A percentile compares a stretch with the other conserved stretches of the same genome.
phyloP scores from a whole-genome alignment of 2,113 vertebrate genomes.

The Melospiza melodia region DNA sequence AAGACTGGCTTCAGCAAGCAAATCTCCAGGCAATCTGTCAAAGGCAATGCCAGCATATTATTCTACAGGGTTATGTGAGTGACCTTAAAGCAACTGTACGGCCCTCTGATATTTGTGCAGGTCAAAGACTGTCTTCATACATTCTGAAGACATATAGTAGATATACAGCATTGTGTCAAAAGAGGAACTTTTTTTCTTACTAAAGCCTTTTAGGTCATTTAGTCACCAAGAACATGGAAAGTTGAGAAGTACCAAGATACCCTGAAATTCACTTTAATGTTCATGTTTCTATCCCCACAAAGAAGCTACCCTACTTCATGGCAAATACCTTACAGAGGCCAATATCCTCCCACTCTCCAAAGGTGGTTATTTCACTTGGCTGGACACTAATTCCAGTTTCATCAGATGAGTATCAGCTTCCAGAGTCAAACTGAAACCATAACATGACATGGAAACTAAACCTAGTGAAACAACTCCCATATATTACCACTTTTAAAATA shows the following conservation, averaged over 20 bases:
- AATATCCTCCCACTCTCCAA: background rate
- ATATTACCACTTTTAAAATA: background rate
- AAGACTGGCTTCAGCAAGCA: slow-evolving; percentile 45
- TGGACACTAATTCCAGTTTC: background rate
- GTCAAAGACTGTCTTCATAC: slow-evolving; percentile 45
- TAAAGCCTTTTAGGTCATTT: background rate
- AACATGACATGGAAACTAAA: background rate
- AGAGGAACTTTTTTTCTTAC: background rate
- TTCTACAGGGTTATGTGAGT: slow-evolving; percentile 16
- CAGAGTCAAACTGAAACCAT: background rate
- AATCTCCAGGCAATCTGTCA: slow-evolving; percentile 30
- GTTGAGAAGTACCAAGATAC: background rate
- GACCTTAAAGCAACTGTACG: slow-evolving; percentile 31
- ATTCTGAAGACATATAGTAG: background rate
- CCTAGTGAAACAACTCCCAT: background rate
- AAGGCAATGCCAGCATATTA: slow-evolving; percentile 30
- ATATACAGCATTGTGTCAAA: background rate
- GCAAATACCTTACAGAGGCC: background rate
- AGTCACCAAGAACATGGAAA: background rate
- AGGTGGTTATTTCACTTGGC: background rate
- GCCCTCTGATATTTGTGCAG: slow-evolving; percentile 51
- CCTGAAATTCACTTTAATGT: background rate
- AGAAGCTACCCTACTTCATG: background rate
- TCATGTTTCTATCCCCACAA: background rate
- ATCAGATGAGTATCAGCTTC: background rate